phyloP scores from a whole-genome alignment of 2,797 vertebrate species.

The Oreochromis mossambicus region DNA sequence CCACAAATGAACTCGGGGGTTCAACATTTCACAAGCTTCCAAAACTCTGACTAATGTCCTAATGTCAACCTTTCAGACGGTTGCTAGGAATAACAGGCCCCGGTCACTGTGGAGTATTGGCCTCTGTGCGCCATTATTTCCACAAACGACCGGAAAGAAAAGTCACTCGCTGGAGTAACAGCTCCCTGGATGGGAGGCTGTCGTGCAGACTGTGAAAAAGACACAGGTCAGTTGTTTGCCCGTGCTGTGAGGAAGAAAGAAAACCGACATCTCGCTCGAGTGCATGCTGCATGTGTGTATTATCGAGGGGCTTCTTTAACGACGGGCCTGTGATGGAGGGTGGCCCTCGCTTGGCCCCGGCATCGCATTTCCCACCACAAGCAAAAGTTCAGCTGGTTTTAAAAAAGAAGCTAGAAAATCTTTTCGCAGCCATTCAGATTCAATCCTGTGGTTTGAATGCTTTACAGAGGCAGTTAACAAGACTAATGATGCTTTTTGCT shows the following conservation, averaged over 20 bases:
- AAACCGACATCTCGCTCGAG: conserved; percentile 26
- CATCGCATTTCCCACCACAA: background rate
- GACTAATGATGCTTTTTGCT: conserved; percentile 18
- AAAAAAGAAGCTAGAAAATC: conserved; percentile 12
- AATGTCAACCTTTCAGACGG: conserved; percentile 49
- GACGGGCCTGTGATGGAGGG: background rate
- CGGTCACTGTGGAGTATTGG: conserved; percentile 39
- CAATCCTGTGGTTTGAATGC: conserved; percentile 25
- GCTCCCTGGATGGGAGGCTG: conserved; percentile 67
- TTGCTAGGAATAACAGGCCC: conserved; percentile 74
- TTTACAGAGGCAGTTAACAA: conserved; percentile 30
- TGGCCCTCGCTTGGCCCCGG: conserved; percentile 10
- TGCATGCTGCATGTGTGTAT: background rate
- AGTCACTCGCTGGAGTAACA: conserved; percentile 69
- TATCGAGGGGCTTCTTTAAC: conserved; percentile 19
- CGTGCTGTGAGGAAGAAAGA: conserved; percentile 45
- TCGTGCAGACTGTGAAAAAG: conserved; percentile 48
- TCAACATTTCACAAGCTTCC: conserved; percentile 39
- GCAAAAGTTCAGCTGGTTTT: conserved; percentile 37
- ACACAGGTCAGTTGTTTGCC: conserved; percentile 58
- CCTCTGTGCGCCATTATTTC: conserved; percentile 66
- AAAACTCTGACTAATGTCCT: conserved; percentile 60
- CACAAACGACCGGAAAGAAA: conserved; percentile 73
- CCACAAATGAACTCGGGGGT: background rate
- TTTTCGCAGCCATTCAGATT: background rate